A percentile compares a stretch with the other conserved stretches of the same genome.
Evolutionary conservation across 2,888 invertebrate genomes (phyloP).

Genomic region (Parasteatoda lunata): DNA sequence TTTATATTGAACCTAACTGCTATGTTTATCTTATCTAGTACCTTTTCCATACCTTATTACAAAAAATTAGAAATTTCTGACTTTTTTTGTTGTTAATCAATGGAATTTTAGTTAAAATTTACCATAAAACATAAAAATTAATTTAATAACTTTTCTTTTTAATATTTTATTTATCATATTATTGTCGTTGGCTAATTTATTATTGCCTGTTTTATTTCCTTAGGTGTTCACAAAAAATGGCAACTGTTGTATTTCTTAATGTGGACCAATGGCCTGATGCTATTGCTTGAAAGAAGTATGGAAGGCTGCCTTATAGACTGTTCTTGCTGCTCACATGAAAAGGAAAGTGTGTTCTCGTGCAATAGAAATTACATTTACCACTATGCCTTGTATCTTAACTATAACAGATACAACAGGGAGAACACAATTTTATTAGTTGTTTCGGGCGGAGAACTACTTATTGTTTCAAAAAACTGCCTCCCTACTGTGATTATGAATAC

Average conservation of each 20-base stretch:
- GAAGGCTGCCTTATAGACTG: slow-evolving; percentile 67
- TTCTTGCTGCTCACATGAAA: slow-evolving; percentile 34
- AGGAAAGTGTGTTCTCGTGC: slow-evolving; percentile 28
- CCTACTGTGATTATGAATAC: slow-evolving; percentile 60
- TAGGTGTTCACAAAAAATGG: slow-evolving; percentile 18
- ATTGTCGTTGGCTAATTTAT: too few relatives aligned
- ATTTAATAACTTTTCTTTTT: too few relatives aligned
- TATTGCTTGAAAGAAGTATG: slow-evolving; percentile 65
- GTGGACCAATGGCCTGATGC: slow-evolving; percentile 67
- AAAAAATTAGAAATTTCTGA: too few relatives aligned
- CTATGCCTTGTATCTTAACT: slow-evolving; percentile 42
- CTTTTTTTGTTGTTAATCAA: too few relatives aligned
- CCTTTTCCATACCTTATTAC: too few relatives aligned
- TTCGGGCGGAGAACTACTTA: slow-evolving; percentile 55
- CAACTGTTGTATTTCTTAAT: slow-evolving; percentile 61
- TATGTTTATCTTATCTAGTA: too few relatives aligned
- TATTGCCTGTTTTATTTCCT: not conserved
- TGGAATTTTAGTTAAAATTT: too few relatives aligned
- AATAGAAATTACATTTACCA: slow-evolving; percentile 41
- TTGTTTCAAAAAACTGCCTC: slow-evolving; percentile 40
- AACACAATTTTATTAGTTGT: slow-evolving; percentile 29
- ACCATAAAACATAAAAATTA: too few relatives aligned
- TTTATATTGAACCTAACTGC: too few relatives aligned
- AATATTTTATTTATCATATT: too few relatives aligned
- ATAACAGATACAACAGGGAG: slow-evolving; percentile 39